These are phyloP conservation scores for Lota lota DNA, from an alignment of 2,113 vertebrate genomes.

Conservation along the genomic window DNA sequence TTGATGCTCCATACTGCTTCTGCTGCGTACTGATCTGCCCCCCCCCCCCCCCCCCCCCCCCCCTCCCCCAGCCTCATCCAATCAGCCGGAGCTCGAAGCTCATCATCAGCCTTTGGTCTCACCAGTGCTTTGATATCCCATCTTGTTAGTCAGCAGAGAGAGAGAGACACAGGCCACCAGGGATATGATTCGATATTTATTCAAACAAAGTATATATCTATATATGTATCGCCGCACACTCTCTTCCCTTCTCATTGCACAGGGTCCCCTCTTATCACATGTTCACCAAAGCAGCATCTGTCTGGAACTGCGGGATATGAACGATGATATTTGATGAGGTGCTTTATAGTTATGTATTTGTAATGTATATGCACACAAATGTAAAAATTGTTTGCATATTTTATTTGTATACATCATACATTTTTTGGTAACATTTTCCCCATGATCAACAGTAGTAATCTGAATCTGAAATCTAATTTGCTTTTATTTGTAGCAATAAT, in stretches of 20 bases:
- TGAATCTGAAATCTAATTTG: background rate
- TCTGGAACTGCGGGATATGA: no score
- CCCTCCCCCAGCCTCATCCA: constrained; percentile 34
- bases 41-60: no score
- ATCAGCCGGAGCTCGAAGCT: constrained; percentile 56
- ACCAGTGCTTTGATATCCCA: constrained; percentile 46
- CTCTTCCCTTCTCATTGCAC: no score
- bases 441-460: background rate
- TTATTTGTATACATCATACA: background rate
- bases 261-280: no score
- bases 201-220: background rate
- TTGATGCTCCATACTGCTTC: constrained; percentile 21
- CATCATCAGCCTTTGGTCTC: constrained; percentile 45
- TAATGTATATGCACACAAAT: no score
- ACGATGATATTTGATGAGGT: no score
- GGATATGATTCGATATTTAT: constrained; percentile 17
- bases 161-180: constrained; percentile 19
- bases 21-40: constrained; percentile 29
- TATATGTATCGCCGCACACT: background rate
- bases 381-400: background rate
- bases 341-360: background rate
- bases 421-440: background rate
- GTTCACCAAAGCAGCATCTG: no score
- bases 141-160: constrained; percentile 43
- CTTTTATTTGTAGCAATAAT: no score